Conservation (phyloP, 2,797 vertebrate species). For the Dallia pectoralis region DNA sequence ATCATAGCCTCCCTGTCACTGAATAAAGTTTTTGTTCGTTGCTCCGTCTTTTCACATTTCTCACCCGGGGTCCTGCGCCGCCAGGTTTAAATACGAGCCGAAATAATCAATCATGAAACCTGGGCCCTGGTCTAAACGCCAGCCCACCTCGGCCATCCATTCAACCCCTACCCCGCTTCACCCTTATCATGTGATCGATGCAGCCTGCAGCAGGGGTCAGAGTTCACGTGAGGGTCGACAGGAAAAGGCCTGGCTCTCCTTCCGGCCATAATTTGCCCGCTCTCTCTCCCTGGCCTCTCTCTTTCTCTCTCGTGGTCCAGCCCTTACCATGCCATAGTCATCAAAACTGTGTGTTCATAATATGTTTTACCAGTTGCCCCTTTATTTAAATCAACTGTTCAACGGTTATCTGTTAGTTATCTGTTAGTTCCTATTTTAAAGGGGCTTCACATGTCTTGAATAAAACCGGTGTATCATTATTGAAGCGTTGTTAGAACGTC, state of each 20-base stretch:
- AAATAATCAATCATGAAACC: constrained; percentile 53
- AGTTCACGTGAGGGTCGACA: constrained; percentile 75
- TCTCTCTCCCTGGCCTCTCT: constrained; percentile 4
- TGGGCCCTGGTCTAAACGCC: constrained; percentile 3
- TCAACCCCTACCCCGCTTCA: constrained; percentile 2
- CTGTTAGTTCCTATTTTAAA: background rate
- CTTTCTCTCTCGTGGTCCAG: background rate
- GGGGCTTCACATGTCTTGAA: background rate
- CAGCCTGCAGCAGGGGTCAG: constrained; percentile 59
- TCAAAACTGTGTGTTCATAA: background rate
- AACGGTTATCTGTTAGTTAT: background rate
- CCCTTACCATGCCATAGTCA: background rate
- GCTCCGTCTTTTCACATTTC: background rate
- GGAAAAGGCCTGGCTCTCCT: constrained; percentile 73
- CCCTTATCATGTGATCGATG: constrained; percentile 29
- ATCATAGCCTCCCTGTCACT: background rate
- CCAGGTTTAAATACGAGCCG: constrained; percentile 51
- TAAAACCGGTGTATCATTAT: background rate
- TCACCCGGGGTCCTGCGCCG: constrained; percentile 20
- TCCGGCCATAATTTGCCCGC: constrained; percentile 9
- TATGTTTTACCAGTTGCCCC: background rate
- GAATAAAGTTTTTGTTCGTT: background rate
- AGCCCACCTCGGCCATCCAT: constrained; percentile 13
- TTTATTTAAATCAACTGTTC: background rate
- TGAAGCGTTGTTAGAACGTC: background rate